Evolutionary conservation across 2,797 vertebrate genomes (phyloP), one percentile per base, ranked within the genome.

Genomic region (Rhabdophis nuchalis): DNA sequence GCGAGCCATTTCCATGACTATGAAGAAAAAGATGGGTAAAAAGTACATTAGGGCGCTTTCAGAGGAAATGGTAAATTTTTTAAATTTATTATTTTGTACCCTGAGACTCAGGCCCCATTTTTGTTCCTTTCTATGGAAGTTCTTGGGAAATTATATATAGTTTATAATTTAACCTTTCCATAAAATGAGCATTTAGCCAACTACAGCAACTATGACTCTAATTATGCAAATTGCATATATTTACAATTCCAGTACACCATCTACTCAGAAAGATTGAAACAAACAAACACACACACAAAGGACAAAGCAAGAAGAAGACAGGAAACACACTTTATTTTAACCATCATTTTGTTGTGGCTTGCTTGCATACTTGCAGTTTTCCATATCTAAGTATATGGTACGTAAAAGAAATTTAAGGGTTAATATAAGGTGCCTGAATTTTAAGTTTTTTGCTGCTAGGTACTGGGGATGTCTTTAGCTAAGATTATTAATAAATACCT

Each of bases 11-110:
- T 98, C 98, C 10, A 96, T 98, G 94, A 98, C 97, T 77, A 98
- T 99, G 99, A 98, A 98, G 96, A 98, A 98, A 96, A 99, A 97
- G 97, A 98, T 98, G 97, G 98, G 97, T 50, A 98, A 96, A 96
- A 98, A 98, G 94, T 98, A 98, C 91, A 96, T 96, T 89, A 97
- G 98, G 95, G 97, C 97, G 92, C 96, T 98, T 4, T 97, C 98
- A 52, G 98, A 98, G 93, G 98, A 98, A 93, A 97, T 92, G 95
- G 97, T 98, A 96, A 97, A 97, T 94, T 86, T 16, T 50, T 46
- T 85, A 92, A 77, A 93, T 90, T 92, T 41, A 0, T 68, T 86
- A 0, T 57, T 16, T 56, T 56, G 53, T 20, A 36, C 18, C 3
- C 18, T 56, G 53, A 54, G 53, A 20, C 18, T 53, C 8, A 54